Evolutionary conservation across 2,113 vertebrate genomes (phyloP).

Genomic region (Macroglossus sobrinus): DNA sequence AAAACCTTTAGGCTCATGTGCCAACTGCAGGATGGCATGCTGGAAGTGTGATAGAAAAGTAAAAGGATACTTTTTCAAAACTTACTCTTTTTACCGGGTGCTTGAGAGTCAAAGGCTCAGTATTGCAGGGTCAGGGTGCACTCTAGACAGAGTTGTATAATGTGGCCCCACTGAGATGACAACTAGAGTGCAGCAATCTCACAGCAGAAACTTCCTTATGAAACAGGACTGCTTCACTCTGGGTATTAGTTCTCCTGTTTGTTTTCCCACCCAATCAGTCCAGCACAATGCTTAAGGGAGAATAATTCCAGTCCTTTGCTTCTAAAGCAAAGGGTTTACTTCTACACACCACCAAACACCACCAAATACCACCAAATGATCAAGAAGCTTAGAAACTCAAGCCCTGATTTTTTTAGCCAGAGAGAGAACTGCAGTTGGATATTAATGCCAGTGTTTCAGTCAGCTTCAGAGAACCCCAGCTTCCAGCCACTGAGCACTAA

Average conservation of each 20-base stretch:
- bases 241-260: background rate
- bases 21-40: constrained; percentile 11
- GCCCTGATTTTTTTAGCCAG: background rate
- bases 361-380: background rate
- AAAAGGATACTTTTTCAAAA: background rate
- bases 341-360: background rate
- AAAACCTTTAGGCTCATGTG: background rate
- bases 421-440: background rate
- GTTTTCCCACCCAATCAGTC: constrained; percentile 45
- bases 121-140: background rate
- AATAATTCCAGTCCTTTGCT: background rate
- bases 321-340: background rate
- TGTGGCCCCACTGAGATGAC: background rate
- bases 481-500: background rate
- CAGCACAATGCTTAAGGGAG: background rate
- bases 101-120: background rate
- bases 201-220: background rate
- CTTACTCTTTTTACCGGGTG: background rate
- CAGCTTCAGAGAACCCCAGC: background rate
- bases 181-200: background rate
- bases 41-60: constrained; percentile 12
- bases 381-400: background rate
- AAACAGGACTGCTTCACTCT: background rate
- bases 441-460: background rate
- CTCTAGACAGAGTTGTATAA: background rate